These are phyloP conservation scores for Pangasius larnaudii DNA, from an alignment of 2,797 vertebrate species.

Conservation along the genomic window DNA sequence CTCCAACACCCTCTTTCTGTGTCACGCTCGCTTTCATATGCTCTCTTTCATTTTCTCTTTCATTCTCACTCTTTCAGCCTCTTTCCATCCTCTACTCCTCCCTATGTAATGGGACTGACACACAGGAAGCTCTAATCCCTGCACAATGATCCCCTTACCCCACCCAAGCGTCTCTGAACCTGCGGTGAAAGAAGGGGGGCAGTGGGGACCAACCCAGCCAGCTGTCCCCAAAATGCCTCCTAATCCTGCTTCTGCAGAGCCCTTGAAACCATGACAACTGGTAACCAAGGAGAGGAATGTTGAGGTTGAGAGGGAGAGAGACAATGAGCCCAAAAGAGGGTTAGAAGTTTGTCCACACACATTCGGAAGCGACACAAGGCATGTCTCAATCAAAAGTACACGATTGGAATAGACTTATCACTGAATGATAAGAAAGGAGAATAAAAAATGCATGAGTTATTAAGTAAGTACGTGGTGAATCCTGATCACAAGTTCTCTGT, in stretches of 20 bases:
- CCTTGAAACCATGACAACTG: conserved; percentile 82
- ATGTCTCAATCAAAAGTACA: conserved; percentile 76
- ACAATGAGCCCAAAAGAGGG: conserved; percentile 77
- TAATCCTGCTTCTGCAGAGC: conserved; percentile 76
- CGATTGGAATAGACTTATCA: conserved; percentile 15
- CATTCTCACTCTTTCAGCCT: conserved; percentile 72
- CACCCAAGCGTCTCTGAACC: conserved; percentile 75
- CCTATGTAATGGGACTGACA: conserved; percentile 79
- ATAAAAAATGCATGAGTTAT: background rate
- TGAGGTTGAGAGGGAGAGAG: conserved; percentile 64
- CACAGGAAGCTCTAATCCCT: conserved; percentile 84
- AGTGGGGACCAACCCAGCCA: conserved; percentile 78
- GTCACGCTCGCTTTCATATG: conserved; percentile 58
- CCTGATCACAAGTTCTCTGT: background rate
- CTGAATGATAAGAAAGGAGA: conserved; percentile 2
- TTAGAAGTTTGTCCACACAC: conserved; percentile 82
- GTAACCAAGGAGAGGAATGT: conserved; percentile 79
- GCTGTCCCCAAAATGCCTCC: conserved; percentile 84
- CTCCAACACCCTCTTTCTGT: conserved; percentile 58
- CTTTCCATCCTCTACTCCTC: conserved; percentile 53
- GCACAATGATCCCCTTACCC: conserved; percentile 77
- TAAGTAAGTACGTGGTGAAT: background rate
- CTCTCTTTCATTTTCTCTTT: conserved; percentile 79
- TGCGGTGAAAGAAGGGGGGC: conserved; percentile 71
- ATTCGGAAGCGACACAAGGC: conserved; percentile 66